These are phyloP conservation scores for Sinelater perroti DNA, from an alignment of 2,888 invertebrate species.

Conservation along the genomic window DNA sequence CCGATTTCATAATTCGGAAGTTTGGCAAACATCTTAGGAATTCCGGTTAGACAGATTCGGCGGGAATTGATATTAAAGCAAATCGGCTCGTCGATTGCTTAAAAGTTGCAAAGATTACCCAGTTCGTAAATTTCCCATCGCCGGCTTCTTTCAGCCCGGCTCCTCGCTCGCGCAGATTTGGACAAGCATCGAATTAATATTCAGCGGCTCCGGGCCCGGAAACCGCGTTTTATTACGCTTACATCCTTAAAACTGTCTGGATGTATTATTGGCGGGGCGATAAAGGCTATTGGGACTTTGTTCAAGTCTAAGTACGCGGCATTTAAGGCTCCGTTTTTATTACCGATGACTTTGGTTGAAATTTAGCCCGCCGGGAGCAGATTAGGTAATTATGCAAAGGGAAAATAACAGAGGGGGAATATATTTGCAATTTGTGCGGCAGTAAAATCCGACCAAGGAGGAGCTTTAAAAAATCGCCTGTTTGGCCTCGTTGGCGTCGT, in stretches of 20 bases:
- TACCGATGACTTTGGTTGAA: slow-evolving; percentile 31
- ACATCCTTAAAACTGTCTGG: slow-evolving; percentile 29
- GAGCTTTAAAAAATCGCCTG: slow-evolving; percentile 16
- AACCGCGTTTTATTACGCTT: slow-evolving; percentile 31
- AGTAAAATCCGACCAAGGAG: slow-evolving; percentile 20
- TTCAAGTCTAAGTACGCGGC: slow-evolving; percentile 31
- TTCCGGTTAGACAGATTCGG: not conserved
- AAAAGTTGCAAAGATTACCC: not conserved
- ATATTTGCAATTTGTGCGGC: slow-evolving; percentile 31
- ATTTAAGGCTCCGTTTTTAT: slow-evolving; percentile 35
- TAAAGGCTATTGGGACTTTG: slow-evolving; percentile 31
- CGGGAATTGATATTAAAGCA: not conserved
- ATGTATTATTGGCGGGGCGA: slow-evolving; percentile 29
- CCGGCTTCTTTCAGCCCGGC: slow-evolving; percentile 2
- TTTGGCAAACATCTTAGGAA: not conserved
- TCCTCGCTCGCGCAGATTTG: slow-evolving; percentile 25
- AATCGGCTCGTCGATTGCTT: not conserved
- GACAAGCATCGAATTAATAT: slow-evolving; percentile 29
- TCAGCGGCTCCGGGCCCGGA: slow-evolving; percentile 18
- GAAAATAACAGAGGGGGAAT: slow-evolving; percentile 32
- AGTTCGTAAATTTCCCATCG: slow-evolving; percentile 9
- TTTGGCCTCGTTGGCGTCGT: slow-evolving; percentile 12
- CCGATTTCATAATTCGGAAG: not conserved
- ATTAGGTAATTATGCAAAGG: slow-evolving; percentile 36
- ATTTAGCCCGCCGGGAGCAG: slow-evolving; percentile 31